Evolutionary conservation across 2,113 vertebrate species (phyloP), one percentile per base, ranked within the genome.

Genomic region (Myrmecophaga tridactyla): DNA sequence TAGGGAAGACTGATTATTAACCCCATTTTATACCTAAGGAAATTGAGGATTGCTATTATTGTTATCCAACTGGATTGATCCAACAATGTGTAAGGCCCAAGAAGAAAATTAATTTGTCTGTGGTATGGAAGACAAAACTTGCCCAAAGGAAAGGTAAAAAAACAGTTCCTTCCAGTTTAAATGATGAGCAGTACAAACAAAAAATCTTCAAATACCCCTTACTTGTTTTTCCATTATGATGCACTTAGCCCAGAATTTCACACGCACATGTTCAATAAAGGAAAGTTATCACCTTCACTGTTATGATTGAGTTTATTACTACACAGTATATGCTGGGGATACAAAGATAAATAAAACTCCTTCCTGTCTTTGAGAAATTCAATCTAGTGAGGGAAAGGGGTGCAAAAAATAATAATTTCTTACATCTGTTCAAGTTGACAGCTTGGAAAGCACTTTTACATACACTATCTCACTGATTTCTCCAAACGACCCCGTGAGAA

Each of bases 311-410:
- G 34, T 76, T 60, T 85, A 69, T 81, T 84, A 34, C 76, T 18
- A 5, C 27, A 27, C 13, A 34, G 18, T 56, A 65, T 62, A 9
- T 46, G 9, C 25, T 67, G 41, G 76, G 70, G 67, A 70, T 41
- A 62, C 48, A 73, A 60, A 82, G 9, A 41, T 36, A 70, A 85
- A 67, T 56, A 63, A 56, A 93, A 76, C n/a, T 58, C 70, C 5
- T 20, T 75, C 86, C 36, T 39, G 10, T 62, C 41, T 86, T 94
- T 86, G 85, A 95, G 65, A 89, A 93, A 63, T 70, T 92, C 31
- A 43, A 6, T 67, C 39, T 73, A 14, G 15, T 25, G 63, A 43
- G 62, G 23, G 29, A 15, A 56, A 80, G 21, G 7, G 5, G 1
- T 3, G 7, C n/a, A 60, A 65, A 80, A 73, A 84, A 62, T 69